Conservation (phyloP, 2,113 vertebrate genomes). For the Ascaphus truei region DNA sequence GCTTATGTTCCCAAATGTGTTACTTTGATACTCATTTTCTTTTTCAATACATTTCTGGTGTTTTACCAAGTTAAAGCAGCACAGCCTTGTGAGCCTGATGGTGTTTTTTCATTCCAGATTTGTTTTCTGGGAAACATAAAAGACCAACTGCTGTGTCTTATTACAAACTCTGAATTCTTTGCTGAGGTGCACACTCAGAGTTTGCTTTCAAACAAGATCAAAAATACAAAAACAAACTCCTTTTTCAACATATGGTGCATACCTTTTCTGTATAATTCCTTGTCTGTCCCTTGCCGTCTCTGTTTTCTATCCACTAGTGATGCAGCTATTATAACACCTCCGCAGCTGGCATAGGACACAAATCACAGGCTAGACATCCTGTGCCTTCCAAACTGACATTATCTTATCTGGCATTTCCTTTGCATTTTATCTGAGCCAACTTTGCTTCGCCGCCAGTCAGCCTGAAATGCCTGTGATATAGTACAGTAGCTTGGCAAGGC, state of each 20-base stretch:
- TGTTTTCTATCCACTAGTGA: not conserved
- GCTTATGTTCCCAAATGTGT: not conserved
- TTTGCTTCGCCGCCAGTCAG: constrained; percentile 2
- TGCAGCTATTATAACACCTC: not conserved
- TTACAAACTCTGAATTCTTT: not conserved
- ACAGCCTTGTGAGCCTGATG: not conserved
- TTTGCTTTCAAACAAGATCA: constrained; percentile 10
- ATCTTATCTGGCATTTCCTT: constrained; percentile 18
- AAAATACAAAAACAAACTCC: not conserved
- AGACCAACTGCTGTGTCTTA: constrained; percentile 7
- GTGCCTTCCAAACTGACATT: constrained; percentile 7
- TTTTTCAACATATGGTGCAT: not conserved
- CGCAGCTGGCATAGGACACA: not conserved
- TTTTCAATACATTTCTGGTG: not conserved
- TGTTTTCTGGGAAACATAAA: constrained; percentile 13
- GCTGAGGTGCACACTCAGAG: not conserved
- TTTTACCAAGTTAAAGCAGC: constrained; percentile 2
- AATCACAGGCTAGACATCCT: not conserved
- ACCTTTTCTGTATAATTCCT: not conserved
- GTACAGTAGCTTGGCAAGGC: constrained; percentile 2
- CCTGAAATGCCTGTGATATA: not conserved
- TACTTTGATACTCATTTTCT: not conserved
- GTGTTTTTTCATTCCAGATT: constrained; percentile 14
- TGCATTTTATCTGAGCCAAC: constrained; percentile 12
- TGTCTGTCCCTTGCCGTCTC: not conserved